Conservation (phyloP, 2,797 vertebrate genomes). For the Acrossocheilus fasciatus region DNA sequence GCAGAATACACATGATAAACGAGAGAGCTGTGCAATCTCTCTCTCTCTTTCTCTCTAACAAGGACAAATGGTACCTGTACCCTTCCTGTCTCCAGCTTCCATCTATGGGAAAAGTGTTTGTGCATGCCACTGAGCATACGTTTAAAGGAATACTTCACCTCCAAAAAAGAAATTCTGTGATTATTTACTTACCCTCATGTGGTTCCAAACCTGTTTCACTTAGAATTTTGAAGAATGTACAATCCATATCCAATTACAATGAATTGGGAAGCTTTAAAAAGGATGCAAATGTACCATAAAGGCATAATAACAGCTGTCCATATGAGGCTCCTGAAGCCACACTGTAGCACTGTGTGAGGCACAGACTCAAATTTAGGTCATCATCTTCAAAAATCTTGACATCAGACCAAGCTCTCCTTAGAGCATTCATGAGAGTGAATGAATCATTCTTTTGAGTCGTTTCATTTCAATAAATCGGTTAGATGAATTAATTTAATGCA, state of each 20-base stretch:
- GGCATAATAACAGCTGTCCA: background rate
- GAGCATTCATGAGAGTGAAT: background rate
- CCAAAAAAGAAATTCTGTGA: background rate
- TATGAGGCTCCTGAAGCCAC: background rate
- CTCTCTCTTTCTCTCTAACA: slow-evolving; percentile 49
- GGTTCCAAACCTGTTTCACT: background rate
- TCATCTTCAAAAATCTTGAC: background rate
- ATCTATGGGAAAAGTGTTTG: slow-evolving; percentile 7
- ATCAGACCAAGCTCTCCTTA: background rate
- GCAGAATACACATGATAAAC: slow-evolving; percentile 49
- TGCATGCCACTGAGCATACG: background rate
- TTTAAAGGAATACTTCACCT: background rate
- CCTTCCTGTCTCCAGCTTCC: slow-evolving; percentile 18
- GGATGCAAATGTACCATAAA: background rate
- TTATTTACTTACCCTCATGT: background rate
- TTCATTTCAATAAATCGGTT: background rate
- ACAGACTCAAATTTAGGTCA: background rate
- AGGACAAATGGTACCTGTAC: slow-evolving; percentile 50
- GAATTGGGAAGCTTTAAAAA: background rate
- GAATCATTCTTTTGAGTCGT: background rate
- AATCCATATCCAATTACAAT: background rate
- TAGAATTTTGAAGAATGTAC: background rate
- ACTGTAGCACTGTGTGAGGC: background rate
- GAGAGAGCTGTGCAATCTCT: slow-evolving; percentile 45
- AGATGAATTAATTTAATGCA: background rate